Percentiles rank a stretch among this genome's conserved stretches.
phyloP scores from a whole-genome alignment of 2,113 vertebrate species.

The Elephantulus edwardii region DNA sequence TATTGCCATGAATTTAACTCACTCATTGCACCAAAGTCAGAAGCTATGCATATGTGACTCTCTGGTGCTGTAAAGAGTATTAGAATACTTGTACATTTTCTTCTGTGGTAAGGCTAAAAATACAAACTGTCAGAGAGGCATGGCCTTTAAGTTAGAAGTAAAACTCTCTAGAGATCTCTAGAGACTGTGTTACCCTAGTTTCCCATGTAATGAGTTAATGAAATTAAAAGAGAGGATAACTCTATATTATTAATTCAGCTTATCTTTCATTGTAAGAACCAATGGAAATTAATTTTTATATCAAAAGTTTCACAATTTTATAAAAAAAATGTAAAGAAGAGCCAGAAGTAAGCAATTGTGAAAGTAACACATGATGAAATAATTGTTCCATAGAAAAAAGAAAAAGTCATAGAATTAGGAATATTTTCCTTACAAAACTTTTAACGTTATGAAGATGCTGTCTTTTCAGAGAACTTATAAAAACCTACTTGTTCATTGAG shows the following conservation, averaged over 20 bases:
- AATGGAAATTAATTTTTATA: neutral
- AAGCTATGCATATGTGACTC: too few relatives aligned
- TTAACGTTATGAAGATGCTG: neutral
- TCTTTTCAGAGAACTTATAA: neutral
- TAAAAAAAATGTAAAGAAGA: neutral
- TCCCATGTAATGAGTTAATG: neutral
- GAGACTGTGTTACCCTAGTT: too few relatives aligned
- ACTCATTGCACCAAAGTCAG: too few relatives aligned
- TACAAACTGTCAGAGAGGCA: too few relatives aligned
- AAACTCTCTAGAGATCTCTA: too few relatives aligned
- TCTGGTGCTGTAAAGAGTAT: too few relatives aligned
- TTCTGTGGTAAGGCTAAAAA: too few relatives aligned
- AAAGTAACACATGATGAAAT: neutral
- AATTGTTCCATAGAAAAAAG: neutral
- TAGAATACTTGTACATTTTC: too few relatives aligned
- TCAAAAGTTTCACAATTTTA: neutral
- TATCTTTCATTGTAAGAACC: neutral
- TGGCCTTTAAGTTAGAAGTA: too few relatives aligned
- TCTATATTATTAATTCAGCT: neutral
- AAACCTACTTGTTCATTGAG: neutral
- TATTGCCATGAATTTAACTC: too few relatives aligned
- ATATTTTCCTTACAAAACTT: neutral
- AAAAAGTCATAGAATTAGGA: neutral
- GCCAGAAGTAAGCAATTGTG: neutral
- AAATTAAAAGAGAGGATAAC: neutral